Evolutionary conservation across 2,797 vertebrate genomes (phyloP).

Genomic region (Gastrophryne carolinensis): DNA sequence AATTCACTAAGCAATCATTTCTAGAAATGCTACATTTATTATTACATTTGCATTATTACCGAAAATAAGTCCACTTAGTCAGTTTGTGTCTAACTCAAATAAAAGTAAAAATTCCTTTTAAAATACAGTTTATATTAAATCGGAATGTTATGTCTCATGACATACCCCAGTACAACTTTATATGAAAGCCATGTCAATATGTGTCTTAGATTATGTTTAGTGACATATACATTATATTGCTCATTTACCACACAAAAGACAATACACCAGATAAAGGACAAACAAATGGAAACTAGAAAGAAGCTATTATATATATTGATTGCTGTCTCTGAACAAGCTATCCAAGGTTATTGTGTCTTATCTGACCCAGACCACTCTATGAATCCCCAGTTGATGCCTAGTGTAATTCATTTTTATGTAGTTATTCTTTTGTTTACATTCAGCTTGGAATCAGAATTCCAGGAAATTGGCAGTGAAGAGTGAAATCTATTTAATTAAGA

Average conservation of each 20-base stretch:
- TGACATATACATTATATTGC: not conserved
- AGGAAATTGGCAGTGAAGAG: slow-evolving; percentile 34
- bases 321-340: not conserved
- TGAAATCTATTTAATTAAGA: slow-evolving; percentile 30
- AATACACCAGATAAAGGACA: slow-evolving; percentile 4
- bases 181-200: not conserved
- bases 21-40: no score
- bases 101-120: no score
- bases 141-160: no score
- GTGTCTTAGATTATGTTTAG: not conserved
- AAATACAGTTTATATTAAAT: no score
- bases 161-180: no score
- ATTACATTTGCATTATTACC: no score
- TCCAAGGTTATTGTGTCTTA: slow-evolving; percentile 12
- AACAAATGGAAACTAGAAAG: not conserved
- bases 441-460: slow-evolving; percentile 3
- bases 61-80: no score
- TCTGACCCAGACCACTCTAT: slow-evolving; percentile 8
- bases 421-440: slow-evolving; percentile 8
- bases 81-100: no score
- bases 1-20: no score
- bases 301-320: slow-evolving; percentile 34
- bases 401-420: slow-evolving; percentile 19
- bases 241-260: not conserved
- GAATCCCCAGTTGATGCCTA: slow-evolving; percentile 24